Percentiles rank a stretch among this genome's conserved stretches.
phyloP scores from a whole-genome alignment of 2,113 vertebrate genomes.

The Varanus komodoensis region DNA sequence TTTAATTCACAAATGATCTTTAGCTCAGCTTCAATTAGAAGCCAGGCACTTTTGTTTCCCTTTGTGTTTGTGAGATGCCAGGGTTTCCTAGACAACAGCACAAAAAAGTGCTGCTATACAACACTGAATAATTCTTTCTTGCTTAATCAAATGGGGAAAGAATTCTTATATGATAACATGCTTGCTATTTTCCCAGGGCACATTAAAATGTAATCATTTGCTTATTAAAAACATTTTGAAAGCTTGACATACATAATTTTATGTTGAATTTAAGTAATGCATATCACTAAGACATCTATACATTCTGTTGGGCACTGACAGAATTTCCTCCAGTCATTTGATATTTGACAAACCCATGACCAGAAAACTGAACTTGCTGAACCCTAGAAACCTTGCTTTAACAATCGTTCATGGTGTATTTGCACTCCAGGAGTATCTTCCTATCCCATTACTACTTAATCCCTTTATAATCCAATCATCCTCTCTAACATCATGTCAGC shows the following conservation, averaged over 20 bases:
- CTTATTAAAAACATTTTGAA: slow-evolving; percentile 14
- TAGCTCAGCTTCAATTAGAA: neutral
- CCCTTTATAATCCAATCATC: slow-evolving; percentile 77
- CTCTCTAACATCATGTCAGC: slow-evolving; percentile 64
- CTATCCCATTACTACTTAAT: slow-evolving; percentile 77
- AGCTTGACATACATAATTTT: neutral
- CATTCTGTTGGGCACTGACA: neutral
- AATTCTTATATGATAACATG: neutral
- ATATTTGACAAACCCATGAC: slow-evolving; percentile 8
- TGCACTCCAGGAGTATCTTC: slow-evolving; percentile 64
- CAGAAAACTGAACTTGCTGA: slow-evolving; percentile 38
- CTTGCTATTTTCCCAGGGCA: slow-evolving; percentile 12
- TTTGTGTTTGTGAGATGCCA: neutral
- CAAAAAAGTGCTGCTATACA: neutral
- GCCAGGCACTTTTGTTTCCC: neutral
- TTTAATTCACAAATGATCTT: slow-evolving; percentile 8
- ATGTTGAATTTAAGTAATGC: neutral
- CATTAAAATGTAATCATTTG: neutral
- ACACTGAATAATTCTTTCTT: neutral
- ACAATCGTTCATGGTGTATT: slow-evolving; percentile 62
- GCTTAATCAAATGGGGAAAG: slow-evolving; percentile 8
- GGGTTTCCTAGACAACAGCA: neutral
- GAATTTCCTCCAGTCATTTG: accelerated
- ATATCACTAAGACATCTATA: neutral
- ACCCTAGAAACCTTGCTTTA: slow-evolving; percentile 49